These are phyloP conservation scores for Aphelenchoides bicaudatus DNA, from an alignment of 2,888 invertebrate species.

Conservation along the genomic window DNA sequence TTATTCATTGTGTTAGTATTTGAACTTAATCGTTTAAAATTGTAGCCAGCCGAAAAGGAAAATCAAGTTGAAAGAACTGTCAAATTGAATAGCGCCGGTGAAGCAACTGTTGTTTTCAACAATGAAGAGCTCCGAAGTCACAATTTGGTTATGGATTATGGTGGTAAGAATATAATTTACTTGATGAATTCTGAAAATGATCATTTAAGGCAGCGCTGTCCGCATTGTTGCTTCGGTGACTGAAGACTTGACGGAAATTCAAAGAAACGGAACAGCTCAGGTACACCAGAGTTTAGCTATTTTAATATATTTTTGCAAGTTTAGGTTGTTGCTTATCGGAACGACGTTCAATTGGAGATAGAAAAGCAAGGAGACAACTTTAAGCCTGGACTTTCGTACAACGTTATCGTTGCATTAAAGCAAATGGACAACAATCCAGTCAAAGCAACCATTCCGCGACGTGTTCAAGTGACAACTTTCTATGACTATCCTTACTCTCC, in stretches of 20 bases:
- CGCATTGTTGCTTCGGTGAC: constrained; percentile 83
- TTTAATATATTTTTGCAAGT: constrained; percentile 12
- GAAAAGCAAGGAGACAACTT: constrained; percentile 80
- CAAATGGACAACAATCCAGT: constrained; percentile 55
- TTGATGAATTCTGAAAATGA: too few species aligned
- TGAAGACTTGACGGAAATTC: constrained; percentile 73
- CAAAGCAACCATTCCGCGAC: constrained; percentile 50
- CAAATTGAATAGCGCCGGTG: constrained; percentile 53
- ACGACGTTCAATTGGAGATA: constrained; percentile 74
- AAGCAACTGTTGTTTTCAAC: constrained; percentile 52
- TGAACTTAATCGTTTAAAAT: constrained; percentile 29
- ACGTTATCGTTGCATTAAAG: constrained; percentile 67
- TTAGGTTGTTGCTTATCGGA: constrained; percentile 73
- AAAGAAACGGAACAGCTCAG: constrained; percentile 56
- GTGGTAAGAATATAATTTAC: too few species aligned
- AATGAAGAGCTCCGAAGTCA: constrained; percentile 54
- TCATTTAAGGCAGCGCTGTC: constrained; percentile 75
- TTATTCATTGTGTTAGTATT: too few species aligned
- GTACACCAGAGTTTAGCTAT: constrained; percentile 4
- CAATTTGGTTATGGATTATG: constrained; percentile 71
- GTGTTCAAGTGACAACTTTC: constrained; percentile 56
- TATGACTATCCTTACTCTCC: constrained; percentile 56
- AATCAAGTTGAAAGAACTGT: constrained; percentile 51
- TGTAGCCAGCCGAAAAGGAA: too few species aligned
- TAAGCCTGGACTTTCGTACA: constrained; percentile 80